Conservation (phyloP, 2,797 vertebrate species). For the Catamblyrhynchus diadema region DNA sequence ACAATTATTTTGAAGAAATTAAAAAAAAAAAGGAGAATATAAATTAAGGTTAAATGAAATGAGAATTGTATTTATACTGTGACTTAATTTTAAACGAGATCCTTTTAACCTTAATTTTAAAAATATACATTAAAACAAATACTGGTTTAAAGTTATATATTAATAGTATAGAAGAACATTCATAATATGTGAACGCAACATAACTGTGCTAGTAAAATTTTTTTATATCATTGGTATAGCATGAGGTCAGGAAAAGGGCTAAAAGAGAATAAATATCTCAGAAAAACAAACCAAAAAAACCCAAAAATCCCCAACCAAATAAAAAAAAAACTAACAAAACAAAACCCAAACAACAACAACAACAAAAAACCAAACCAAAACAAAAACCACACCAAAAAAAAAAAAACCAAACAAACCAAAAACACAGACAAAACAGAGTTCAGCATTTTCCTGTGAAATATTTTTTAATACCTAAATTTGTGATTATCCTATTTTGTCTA, state of each 20-base stretch:
- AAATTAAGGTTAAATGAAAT: slow-evolving; percentile 8
- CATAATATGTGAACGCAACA: neutral
- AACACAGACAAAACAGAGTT: rapidly evolving
- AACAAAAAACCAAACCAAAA: no score
- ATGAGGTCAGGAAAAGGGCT: neutral
- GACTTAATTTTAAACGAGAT: neutral
- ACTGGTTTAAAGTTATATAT: neutral
- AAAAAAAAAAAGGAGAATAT: neutral
- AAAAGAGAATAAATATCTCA: neutral
- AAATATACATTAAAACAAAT: neutral
- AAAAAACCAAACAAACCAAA: no score
- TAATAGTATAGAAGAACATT: neutral
- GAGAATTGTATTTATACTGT: neutral
- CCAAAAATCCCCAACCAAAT: rapidly evolving
- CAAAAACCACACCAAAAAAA: no score
- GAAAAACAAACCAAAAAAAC: neutral
- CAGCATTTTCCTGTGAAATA: neutral
- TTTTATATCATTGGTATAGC: neutral
- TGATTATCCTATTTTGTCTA: neutral
- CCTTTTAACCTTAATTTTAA: neutral
- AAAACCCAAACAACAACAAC: no score
- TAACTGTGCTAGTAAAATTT: neutral
- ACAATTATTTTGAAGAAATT: neutral
- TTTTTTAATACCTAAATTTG: neutral
- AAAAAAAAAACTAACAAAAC: neutral